Percentiles rank a stretch among this genome's conserved stretches.
phyloP scores from a whole-genome alignment of 1,140 invertebrate genomes.

The Diorhabda carinulata region DNA sequence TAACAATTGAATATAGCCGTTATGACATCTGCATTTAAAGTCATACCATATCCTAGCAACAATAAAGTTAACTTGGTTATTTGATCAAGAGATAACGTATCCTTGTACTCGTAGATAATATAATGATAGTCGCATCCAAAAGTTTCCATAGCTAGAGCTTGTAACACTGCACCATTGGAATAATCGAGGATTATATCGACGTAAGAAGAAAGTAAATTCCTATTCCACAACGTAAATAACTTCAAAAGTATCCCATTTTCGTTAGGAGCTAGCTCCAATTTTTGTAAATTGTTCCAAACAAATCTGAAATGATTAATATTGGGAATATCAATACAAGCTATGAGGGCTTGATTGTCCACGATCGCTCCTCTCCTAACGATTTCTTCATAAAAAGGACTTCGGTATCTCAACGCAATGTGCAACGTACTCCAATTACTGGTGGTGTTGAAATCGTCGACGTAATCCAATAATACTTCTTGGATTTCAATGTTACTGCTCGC shows the following conservation, averaged over 20 bases:
- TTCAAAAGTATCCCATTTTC: no score
- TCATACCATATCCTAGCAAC: not conserved
- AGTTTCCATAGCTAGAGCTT: not conserved
- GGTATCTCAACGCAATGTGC: not conserved
- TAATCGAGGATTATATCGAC: not conserved
- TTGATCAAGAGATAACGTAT: not conserved
- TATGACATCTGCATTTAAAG: no score
- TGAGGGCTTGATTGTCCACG: not conserved
- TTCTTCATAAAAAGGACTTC: not conserved
- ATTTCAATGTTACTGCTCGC: not conserved
- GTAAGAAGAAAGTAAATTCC: not conserved
- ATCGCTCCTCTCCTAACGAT: not conserved
- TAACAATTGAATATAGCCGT: no score
- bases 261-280: no score
- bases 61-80: not conserved
- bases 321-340: not conserved
- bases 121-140: not conserved
- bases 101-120: not conserved
- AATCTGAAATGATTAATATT: not conserved
- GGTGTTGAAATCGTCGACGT: constrained; percentile 1
- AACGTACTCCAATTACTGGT: not conserved
- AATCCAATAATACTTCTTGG: not conserved
- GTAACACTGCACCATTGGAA: not conserved
- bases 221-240: no score
- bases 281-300: not conserved